A percentile compares a stretch with the other conserved stretches of the same genome.
Conservation (phyloP, 2,113 vertebrate species). For the Apaloderma vittatum region DNA sequence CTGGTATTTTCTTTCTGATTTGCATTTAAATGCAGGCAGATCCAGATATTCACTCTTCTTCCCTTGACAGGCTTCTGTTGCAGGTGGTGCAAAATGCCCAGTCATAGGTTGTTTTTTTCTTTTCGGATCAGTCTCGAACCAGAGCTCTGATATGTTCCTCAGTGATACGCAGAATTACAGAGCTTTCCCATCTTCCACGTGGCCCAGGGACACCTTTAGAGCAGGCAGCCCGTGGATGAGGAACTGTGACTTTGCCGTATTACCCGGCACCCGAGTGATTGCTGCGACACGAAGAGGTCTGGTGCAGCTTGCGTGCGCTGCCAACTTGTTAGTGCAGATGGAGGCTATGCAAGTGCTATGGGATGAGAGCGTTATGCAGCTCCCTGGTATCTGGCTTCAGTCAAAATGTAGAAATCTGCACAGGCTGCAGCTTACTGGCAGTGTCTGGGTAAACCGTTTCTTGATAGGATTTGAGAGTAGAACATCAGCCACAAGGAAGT, state of each 20-base stretch:
- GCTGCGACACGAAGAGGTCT: not conserved
- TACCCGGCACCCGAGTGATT: not conserved
- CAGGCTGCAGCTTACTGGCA: not conserved
- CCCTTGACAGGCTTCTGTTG: slow-evolving; percentile 4
- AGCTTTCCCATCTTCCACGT: not conserved
- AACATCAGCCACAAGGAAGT: not conserved
- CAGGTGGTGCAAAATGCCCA: slow-evolving; percentile 12
- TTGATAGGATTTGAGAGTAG: not conserved
- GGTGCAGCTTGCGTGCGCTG: not conserved
- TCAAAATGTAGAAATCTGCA: not conserved
- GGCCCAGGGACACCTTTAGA: not conserved
- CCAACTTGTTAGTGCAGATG: not conserved
- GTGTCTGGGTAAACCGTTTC: not conserved
- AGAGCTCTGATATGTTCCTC: not conserved
- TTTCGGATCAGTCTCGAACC: not conserved
- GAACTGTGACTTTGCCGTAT: not conserved
- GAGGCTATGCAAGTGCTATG: not conserved
- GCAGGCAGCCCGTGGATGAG: not conserved
- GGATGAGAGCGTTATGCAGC: not conserved
- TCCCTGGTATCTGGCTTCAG: not conserved
- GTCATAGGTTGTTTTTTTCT: not conserved
- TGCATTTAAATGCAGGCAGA: slow-evolving; percentile 29
- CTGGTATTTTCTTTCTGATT: slow-evolving; percentile 55
- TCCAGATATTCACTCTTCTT: slow-evolving; percentile 32
- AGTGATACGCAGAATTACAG: fast-evolving